Evolutionary conservation across 2,888 invertebrate species (phyloP), one percentile per base, ranked within the genome.

Genomic region (Andrena praecox): DNA sequence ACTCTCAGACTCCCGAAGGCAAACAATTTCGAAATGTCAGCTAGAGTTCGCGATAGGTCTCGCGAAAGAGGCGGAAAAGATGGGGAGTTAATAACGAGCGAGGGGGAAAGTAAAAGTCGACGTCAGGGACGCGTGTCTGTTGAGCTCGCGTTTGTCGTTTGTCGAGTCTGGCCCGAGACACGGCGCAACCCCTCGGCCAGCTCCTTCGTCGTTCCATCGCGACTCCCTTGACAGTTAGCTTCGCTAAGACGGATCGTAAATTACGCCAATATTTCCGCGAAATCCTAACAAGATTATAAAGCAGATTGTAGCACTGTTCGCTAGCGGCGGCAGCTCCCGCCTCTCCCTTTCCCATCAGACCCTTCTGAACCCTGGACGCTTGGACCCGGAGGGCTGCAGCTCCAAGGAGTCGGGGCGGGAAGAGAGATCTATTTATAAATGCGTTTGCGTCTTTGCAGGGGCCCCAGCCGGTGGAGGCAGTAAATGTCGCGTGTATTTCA

Each of bases 401-500:
- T 52, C 60, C 64, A 48, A 33, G 48, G 70, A 52, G 64, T 2
- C 10, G 31, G 48, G 27, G 60, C 35, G 33, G 48, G 24, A 81
- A 60, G 87, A 79, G 84, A 89, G 90, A 91, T 93, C 93, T 93
- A 93, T 93, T 93, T 93, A 93, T 93, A 93, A 42, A 92, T 93
- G 83, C 88, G 91, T 91, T 91, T 89, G 91, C 91, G 90, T 91
- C 91, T 93, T 90, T 90, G 89, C 91, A 85, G 88, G 91, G 89
- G 88, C 90, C 87, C 91, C 90, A 91, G 92, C 93, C 93, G 93
- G 92, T 92, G 80, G 80, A 91, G 91, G 93, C 91, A 92, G 92
- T 93, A 94, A 94, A 93, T 90, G 94, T 93, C 94, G 92, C 91
- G 93, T 93, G 93, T 94, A 94, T 94, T 93, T 94, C 93, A 94